phyloP scores from a whole-genome alignment of 2,113 vertebrate genomes.

The Paradoxurus hermaphroditus region DNA sequence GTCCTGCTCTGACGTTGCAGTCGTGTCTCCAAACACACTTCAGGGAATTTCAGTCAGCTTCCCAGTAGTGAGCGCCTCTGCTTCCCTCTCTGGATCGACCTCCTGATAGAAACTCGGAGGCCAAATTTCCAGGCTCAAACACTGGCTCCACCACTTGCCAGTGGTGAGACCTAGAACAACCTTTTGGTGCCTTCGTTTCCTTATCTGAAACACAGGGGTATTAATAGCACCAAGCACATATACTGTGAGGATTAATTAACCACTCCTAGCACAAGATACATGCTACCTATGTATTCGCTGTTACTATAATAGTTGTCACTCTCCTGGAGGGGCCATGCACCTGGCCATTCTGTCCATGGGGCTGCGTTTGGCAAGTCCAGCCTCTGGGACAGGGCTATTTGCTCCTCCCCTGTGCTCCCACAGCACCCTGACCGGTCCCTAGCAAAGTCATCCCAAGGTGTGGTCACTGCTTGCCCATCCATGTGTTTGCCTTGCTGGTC shows the following conservation, averaged over 20 bases:
- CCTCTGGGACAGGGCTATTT: neutral
- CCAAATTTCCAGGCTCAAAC: neutral
- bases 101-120: neutral
- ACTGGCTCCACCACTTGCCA: neutral
- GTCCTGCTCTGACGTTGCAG: neutral
- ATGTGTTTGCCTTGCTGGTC: neutral
- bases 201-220: neutral
- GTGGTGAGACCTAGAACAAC: neutral
- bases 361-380: neutral
- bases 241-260: neutral
- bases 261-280: neutral
- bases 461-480: too few relatives aligned
- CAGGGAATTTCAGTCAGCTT: neutral
- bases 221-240: neutral
- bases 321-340: neutral
- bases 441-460: neutral
- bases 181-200: neutral
- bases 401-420: neutral
- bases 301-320: rapidly evolving
- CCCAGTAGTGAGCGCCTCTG: neutral
- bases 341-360: rapidly evolving
- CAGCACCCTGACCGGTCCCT: neutral
- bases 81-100: neutral
- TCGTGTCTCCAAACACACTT: neutral
- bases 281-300: too few relatives aligned